phyloP scores from a whole-genome alignment of 2,888 invertebrate genomes.

The Papilio protenor region DNA sequence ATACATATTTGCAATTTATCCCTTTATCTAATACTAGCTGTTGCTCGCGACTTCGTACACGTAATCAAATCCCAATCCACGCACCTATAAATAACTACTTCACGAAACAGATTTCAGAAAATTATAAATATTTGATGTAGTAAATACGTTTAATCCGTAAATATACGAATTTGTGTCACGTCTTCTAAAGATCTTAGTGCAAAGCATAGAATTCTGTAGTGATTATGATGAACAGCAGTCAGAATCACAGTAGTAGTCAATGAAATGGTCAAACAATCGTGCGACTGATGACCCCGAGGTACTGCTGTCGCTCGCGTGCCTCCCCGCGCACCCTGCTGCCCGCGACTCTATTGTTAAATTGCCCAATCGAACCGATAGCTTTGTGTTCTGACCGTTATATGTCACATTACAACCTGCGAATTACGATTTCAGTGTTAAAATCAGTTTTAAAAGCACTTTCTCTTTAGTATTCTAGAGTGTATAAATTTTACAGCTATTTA shows the following conservation, averaged over 20 bases:
- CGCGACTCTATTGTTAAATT: conserved; percentile 53
- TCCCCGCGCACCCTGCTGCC: background rate
- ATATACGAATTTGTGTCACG: background rate
- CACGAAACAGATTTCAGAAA: no score
- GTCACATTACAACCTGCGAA: conserved; percentile 9
- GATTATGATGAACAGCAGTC: background rate
- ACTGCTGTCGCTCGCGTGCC: conserved; percentile 13
- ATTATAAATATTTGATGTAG: no score
- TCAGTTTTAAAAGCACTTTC: background rate
- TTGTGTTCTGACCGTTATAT: background rate
- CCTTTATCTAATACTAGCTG: no score
- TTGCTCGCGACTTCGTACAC: no score
- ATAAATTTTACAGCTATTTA: no score
- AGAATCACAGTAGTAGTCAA: background rate
- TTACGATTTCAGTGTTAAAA: background rate
- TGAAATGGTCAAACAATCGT: conserved; percentile 35
- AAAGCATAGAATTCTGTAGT: background rate
- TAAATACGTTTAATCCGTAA: no score
- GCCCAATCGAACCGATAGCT: conserved; percentile 46
- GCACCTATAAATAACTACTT: background rate
- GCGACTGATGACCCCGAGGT: conserved; percentile 39
- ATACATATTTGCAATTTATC: no score
- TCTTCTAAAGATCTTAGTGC: background rate
- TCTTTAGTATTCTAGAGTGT: no score
- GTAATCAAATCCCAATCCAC: no score